Evolutionary conservation across 2,888 invertebrate species (phyloP).

Genomic region (Pegoplata infirma): DNA sequence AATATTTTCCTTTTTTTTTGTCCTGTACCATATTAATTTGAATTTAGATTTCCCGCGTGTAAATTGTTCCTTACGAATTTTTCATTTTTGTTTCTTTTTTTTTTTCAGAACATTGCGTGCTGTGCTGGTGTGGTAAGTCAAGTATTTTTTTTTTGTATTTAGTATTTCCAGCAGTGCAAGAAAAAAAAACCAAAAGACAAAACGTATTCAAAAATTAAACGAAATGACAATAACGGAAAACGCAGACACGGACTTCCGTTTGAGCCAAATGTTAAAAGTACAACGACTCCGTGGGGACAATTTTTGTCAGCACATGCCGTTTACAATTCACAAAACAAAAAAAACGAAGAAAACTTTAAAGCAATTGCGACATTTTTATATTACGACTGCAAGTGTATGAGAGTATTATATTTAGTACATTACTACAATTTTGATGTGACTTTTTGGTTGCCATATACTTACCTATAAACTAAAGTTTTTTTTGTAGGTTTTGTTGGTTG

Average conservation of each 20-base stretch:
- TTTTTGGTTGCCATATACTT: conserved; percentile 35
- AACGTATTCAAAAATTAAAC: conserved; percentile 56
- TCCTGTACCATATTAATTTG: conserved; percentile 54
- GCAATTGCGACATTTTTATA: conserved; percentile 52
- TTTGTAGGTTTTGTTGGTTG: conserved; percentile 4
- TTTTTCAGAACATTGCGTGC: conserved; percentile 32
- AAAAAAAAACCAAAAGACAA: conserved; percentile 1
- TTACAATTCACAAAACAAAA: conserved; percentile 48
- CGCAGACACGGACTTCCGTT: conserved; percentile 63
- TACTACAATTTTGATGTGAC: conserved; percentile 23
- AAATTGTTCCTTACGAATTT: conserved; percentile 38
- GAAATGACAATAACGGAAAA: conserved; percentile 62
- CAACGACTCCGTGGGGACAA: conserved; percentile 61
- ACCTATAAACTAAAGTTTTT: conserved; percentile 44
- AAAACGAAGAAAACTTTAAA: conserved; percentile 33
- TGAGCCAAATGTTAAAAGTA: conserved; percentile 61
- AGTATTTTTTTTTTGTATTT: no score
- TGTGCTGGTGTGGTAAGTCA: conserved; percentile 35
- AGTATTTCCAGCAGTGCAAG: conserved; percentile 33
- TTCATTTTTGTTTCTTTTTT: not conserved
- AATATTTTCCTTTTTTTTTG: conserved; percentile 6
- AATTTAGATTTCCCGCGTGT: conserved; percentile 63
- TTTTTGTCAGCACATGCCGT: conserved; percentile 62
- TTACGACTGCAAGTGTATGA: conserved; percentile 29
- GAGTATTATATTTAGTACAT: conserved; percentile 34